Evolutionary conservation across 2,113 vertebrate species (phyloP).

Genomic region (Pelecanoides urinatrix): DNA sequence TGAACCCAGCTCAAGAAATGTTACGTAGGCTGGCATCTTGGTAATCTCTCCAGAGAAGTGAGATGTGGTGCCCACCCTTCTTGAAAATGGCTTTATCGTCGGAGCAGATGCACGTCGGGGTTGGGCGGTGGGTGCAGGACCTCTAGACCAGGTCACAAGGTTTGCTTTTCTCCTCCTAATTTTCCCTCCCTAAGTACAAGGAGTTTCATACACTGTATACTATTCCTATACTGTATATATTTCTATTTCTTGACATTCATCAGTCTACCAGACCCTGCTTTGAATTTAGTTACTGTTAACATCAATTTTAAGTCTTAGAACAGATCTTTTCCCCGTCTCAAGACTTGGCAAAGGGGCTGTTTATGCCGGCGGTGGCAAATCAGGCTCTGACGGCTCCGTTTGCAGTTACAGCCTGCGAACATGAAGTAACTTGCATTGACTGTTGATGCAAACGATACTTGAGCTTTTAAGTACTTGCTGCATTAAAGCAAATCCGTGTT

Average conservation of each 20-base stretch:
- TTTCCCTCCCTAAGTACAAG: neutral
- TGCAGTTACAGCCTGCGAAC: neutral
- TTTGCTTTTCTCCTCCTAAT: neutral
- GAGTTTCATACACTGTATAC: neutral
- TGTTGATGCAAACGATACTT: neutral
- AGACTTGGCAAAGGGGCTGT: neutral
- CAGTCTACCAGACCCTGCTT: neutral
- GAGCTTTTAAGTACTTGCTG: neutral
- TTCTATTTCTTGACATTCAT: neutral
- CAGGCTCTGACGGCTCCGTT: neutral
- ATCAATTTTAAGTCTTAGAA: neutral
- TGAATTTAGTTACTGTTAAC: neutral
- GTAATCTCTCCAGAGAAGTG: neutral
- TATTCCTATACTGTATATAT: neutral
- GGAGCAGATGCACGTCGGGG: rapidly evolving
- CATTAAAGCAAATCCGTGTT: neutral
- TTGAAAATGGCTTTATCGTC: neutral
- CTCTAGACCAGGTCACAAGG: neutral
- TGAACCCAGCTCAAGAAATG: neutral
- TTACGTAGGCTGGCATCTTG: neutral
- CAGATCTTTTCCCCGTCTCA: neutral
- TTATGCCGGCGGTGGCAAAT: neutral
- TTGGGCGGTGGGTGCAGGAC: no score
- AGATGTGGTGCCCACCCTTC: neutral
- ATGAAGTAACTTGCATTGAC: neutral